Percentiles rank a stretch among this genome's conserved stretches.
These are phyloP conservation scores for Geopemphigus sp. DNA, from an alignment of 1,140 invertebrate genomes.

Conservation along the genomic window DNA sequence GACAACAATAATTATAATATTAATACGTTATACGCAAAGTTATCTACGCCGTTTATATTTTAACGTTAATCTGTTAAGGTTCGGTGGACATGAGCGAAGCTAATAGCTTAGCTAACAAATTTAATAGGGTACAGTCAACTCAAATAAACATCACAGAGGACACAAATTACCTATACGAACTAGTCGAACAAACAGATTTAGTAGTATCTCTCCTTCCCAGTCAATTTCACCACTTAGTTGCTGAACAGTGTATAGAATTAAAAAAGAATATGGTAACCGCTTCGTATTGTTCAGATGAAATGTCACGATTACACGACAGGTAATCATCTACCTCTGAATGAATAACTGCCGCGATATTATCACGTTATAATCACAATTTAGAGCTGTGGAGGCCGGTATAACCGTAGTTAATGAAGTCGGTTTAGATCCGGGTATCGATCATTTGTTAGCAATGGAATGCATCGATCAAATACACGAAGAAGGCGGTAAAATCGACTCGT, in stretches of 20 bases:
- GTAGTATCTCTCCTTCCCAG: slow-evolving; percentile 92
- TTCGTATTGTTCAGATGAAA: slow-evolving; percentile 84
- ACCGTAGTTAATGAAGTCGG: slow-evolving; percentile 74
- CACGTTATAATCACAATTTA: slow-evolving; percentile 1
- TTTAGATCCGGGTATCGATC: slow-evolving; percentile 96
- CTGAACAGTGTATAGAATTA: slow-evolving; percentile 80
- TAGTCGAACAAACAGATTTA: slow-evolving; percentile 75
- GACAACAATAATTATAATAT: not conserved
- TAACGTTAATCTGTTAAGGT: slow-evolving; percentile 57
- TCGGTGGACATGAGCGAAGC: slow-evolving; percentile 86
- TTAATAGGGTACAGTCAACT: slow-evolving; percentile 74
- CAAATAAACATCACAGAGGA: slow-evolving; percentile 78
- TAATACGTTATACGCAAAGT: not conserved
- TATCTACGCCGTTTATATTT: too few species aligned
- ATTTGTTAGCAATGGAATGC: slow-evolving; percentile 93
- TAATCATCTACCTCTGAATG: slow-evolving; percentile 55
- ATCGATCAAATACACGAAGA: slow-evolving; percentile 84
- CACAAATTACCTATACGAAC: slow-evolving; percentile 65
- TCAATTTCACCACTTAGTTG: slow-evolving; percentile 78
- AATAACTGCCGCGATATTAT: not conserved
- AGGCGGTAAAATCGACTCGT: slow-evolving; percentile 85
- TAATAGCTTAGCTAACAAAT: slow-evolving; percentile 74
- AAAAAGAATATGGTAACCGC: slow-evolving; percentile 94
- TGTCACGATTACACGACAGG: slow-evolving; percentile 76
- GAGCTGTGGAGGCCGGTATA: slow-evolving; percentile 54